Percentiles rank a stretch among this genome's conserved stretches.
These are phyloP conservation scores for Anoplophora glabripennis DNA, from an alignment of 1,140 invertebrate species.

Conservation along the genomic window DNA sequence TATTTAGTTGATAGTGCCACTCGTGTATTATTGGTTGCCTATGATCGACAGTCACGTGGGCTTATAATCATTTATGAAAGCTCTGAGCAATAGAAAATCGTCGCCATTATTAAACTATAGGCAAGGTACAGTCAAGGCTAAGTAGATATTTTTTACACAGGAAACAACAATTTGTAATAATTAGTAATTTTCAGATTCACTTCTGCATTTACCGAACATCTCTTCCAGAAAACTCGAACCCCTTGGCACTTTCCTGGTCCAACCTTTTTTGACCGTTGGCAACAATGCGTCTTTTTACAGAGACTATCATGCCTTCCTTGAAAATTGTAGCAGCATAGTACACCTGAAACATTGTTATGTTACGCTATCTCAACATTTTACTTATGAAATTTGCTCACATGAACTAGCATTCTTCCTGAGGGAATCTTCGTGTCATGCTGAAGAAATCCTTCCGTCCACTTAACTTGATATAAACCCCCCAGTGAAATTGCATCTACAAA, in stretches of 20 bases:
- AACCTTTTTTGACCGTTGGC: conserved; percentile 56
- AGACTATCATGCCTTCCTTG: conserved; percentile 74
- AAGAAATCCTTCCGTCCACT: conserved; percentile 72
- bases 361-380: not conserved
- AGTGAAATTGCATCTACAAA: conserved; percentile 74
- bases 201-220: conserved; percentile 17
- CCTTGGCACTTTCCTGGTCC: conserved; percentile 61
- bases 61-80: too few relatives aligned
- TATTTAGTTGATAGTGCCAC: too few relatives aligned
- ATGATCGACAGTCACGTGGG: too few relatives aligned
- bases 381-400: conserved; percentile 43
- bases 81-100: too few relatives aligned
- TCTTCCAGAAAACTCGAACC: conserved; percentile 73
- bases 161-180: too few relatives aligned
- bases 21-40: too few relatives aligned
- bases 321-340: conserved; percentile 72
- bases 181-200: too few relatives aligned
- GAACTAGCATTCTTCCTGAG: conserved; percentile 49
- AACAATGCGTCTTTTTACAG: conserved; percentile 64
- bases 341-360: conserved; percentile 45
- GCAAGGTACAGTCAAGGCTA: too few relatives aligned
- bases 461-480: conserved; percentile 82
- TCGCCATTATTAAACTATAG: too few relatives aligned
- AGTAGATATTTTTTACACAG: too few relatives aligned
- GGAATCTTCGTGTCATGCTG: conserved; percentile 44